Percentiles rank a stretch among this genome's conserved stretches.
Evolutionary conservation across 2,797 vertebrate species (phyloP).

Genomic region (Ctenochaetus hawaiiensis): DNA sequence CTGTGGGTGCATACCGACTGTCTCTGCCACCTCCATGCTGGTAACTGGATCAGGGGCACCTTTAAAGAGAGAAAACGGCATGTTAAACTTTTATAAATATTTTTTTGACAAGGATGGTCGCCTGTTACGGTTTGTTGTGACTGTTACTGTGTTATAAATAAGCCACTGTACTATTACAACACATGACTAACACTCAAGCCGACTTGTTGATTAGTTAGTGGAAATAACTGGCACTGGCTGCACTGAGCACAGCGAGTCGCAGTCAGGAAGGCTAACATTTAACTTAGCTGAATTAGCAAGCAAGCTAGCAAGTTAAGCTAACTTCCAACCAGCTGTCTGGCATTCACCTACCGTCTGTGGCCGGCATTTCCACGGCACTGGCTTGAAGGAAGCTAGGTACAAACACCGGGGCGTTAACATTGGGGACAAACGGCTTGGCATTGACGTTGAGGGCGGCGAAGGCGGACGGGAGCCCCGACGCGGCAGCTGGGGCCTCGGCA

Average conservation of each 20-base stretch:
- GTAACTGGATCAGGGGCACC: slow-evolving; percentile 90
- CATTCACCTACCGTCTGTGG: slow-evolving; percentile 77
- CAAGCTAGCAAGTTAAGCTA: slow-evolving; percentile 74
- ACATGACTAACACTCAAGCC: background rate
- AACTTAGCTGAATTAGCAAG: slow-evolving; percentile 74
- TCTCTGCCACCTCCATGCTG: slow-evolving; percentile 95
- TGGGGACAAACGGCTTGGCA: slow-evolving; percentile 96
- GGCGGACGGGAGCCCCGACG: slow-evolving; percentile 88
- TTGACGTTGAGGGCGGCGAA: slow-evolving; percentile 96
- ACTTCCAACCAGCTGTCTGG: slow-evolving; percentile 65
- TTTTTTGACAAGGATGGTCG: slow-evolving; percentile 11
- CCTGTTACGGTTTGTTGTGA: background rate
- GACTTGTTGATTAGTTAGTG: slow-evolving; percentile 70
- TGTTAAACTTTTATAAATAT: slow-evolving; percentile 63
- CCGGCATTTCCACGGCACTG: slow-evolving; percentile 74
- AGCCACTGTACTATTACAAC: background rate
- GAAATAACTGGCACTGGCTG: slow-evolving; percentile 12
- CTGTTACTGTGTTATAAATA: background rate
- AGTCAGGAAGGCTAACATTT: slow-evolving; percentile 59
- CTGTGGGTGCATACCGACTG: slow-evolving; percentile 86
- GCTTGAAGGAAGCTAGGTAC: slow-evolving; percentile 91
- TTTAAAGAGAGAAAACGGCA: slow-evolving; percentile 73
- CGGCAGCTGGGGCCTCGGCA: slow-evolving; percentile 88
- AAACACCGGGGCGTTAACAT: slow-evolving; percentile 94
- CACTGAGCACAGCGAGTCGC: slow-evolving; percentile 30